These are phyloP conservation scores for Cetoscarus ocellatus DNA, from an alignment of 2,797 vertebrate species.

Conservation along the genomic window DNA sequence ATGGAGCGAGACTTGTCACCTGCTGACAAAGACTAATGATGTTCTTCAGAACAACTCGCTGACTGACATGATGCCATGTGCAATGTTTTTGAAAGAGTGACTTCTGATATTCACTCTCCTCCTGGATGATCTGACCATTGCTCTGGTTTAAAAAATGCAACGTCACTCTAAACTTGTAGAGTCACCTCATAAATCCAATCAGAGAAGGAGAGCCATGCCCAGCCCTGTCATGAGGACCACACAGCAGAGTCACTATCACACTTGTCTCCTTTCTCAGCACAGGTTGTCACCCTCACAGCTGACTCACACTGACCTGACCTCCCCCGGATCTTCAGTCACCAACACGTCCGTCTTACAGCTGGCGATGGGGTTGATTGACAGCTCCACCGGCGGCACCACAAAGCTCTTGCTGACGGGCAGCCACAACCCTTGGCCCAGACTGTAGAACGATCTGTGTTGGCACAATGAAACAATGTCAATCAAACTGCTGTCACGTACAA, in stretches of 20 bases:
- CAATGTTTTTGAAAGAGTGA: too few relatives aligned
- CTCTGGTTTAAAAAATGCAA: too few relatives aligned
- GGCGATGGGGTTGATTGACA: constrained; percentile 98
- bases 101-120: too few relatives aligned
- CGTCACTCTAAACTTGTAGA: too few relatives aligned
- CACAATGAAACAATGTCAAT: constrained; percentile 43
- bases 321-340: constrained; percentile 96
- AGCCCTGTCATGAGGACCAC: neutral
- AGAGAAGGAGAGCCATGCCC: too few relatives aligned
- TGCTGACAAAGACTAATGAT: too few relatives aligned
- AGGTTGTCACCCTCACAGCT: neutral
- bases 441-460: constrained; percentile 93
- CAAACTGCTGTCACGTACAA: constrained; percentile 13
- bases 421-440: constrained; percentile 97
- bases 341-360: constrained; percentile 98
- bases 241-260: neutral
- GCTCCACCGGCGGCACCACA: constrained; percentile 96
- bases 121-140: too few relatives aligned
- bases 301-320: constrained; percentile 92
- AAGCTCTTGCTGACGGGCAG: constrained; percentile 99
- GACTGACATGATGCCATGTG: too few relatives aligned
- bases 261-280: constrained; percentile 2
- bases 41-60: too few relatives aligned
- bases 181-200: too few relatives aligned
- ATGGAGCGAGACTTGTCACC: too few relatives aligned